These are phyloP conservation scores for Thumatha senex DNA, from an alignment of 2,888 invertebrate genomes.

Conservation along the genomic window DNA sequence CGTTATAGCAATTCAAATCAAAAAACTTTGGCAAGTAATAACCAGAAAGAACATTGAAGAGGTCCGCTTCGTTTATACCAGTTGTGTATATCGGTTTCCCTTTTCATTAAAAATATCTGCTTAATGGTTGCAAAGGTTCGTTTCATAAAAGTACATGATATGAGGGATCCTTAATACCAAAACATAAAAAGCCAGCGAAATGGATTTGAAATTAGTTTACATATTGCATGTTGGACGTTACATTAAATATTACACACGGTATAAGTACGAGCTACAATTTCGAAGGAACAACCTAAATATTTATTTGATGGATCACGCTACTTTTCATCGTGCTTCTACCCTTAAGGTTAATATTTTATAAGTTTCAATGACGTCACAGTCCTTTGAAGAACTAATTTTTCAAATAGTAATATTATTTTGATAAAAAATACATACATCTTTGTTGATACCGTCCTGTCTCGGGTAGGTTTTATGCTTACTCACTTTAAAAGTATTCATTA, in stretches of 20 bases:
- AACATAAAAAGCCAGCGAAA: background rate
- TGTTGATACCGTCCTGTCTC: slow-evolving; percentile 6
- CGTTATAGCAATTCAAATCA: too few relatives aligned
- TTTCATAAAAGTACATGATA: background rate
- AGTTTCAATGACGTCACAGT: slow-evolving; percentile 21
- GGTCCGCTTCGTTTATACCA: too few relatives aligned
- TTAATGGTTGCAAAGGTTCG: too few relatives aligned
- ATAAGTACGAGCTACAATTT: slow-evolving; percentile 22
- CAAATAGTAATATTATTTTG: slow-evolving; percentile 26
- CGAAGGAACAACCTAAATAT: slow-evolving; percentile 26
- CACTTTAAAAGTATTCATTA: background rate
- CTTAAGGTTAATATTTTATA: slow-evolving; percentile 33
- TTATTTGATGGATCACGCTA: slow-evolving; percentile 28
- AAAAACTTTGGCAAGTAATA: too few relatives aligned
- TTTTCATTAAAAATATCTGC: too few relatives aligned
- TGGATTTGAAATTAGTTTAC: background rate
- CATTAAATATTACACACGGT: slow-evolving; percentile 13
- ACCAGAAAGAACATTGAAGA: too few relatives aligned
- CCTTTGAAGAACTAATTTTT: slow-evolving; percentile 27
- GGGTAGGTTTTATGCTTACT: background rate
- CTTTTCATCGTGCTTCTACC: slow-evolving; percentile 25
- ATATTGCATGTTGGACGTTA: slow-evolving; percentile 4
- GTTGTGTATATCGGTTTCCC: too few relatives aligned
- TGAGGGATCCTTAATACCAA: background rate
- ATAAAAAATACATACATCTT: slow-evolving; percentile 26